phyloP scores from a whole-genome alignment of 2,113 vertebrate species.

The Hystrix cristata region DNA sequence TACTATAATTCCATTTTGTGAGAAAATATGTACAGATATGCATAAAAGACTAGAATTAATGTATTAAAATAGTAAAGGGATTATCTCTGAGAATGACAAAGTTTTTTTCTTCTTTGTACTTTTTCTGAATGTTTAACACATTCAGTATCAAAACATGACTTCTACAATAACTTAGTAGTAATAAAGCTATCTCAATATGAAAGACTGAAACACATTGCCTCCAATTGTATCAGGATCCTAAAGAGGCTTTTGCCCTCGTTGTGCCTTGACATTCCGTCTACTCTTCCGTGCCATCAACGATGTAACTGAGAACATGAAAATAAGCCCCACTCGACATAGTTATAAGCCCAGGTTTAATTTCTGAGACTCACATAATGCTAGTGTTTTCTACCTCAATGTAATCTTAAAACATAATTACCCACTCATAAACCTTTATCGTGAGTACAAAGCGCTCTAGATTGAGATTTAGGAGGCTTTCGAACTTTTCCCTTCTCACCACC shows the following conservation, averaged over 20 bases:
- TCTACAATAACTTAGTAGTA: conserved; percentile 12
- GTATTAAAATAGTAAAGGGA: not conserved
- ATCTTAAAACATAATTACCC: conserved; percentile 59
- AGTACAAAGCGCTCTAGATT: not conserved
- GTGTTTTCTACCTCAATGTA: not conserved
- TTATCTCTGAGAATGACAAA: not conserved
- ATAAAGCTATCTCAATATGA: conserved; percentile 7
- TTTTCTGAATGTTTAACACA: conserved; percentile 31
- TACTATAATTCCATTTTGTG: not conserved
- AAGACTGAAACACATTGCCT: not conserved
- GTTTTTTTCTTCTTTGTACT: not conserved
- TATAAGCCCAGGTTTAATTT: conserved; percentile 38
- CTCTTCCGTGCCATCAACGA: not conserved
- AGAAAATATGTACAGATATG: not conserved
- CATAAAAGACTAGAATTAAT: conserved; percentile 12
- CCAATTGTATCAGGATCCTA: not conserved
- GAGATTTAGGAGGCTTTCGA: not conserved
- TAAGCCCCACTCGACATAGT: not conserved
- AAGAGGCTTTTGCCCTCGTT: not conserved
- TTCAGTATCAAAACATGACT: not conserved
- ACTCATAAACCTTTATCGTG: not conserved
- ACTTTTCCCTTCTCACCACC: not conserved
- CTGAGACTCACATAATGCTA: conserved; percentile 38
- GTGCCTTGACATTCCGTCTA: not conserved
- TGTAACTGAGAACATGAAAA: not conserved